Percentiles rank a stretch among this genome's conserved stretches.
These are phyloP conservation scores for Pogonus chalceus DNA, from an alignment of 1,140 invertebrate species.

Conservation along the genomic window DNA sequence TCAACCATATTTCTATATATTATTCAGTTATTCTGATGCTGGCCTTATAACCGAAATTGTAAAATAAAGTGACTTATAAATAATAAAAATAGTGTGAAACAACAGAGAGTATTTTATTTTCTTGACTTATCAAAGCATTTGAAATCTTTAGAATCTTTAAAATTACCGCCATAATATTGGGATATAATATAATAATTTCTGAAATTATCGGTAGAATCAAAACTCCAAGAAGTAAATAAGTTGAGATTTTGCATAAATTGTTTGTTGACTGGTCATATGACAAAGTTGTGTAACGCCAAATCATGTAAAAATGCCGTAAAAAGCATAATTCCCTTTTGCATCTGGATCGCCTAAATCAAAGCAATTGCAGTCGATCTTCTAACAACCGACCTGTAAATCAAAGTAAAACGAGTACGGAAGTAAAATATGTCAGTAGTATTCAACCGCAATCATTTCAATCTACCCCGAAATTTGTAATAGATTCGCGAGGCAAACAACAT, in stretches of 20 bases:
- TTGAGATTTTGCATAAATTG: conserved; percentile 11
- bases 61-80: too few relatives aligned
- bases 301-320: conserved; percentile 7
- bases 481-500: not conserved
- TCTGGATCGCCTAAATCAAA: too few relatives aligned
- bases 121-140: too few relatives aligned
- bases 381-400: too few relatives aligned
- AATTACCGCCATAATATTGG: too few relatives aligned
- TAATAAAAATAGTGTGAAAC: too few relatives aligned
- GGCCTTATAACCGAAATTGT: too few relatives aligned
- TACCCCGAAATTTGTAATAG: not conserved
- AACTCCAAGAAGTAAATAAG: not conserved
- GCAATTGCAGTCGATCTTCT: too few relatives aligned
- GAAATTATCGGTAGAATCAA: not conserved
- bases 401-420: not conserved
- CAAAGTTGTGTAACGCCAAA: not conserved
- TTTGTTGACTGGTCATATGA: not conserved
- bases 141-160: too few relatives aligned
- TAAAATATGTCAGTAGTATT: not conserved
- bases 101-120: too few relatives aligned
- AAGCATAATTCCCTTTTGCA: conserved; percentile 10
- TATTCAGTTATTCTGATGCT: too few relatives aligned
- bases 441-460: not conserved
- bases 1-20: too few relatives aligned
- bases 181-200: conserved; percentile 8